Conservation (phyloP, 2,113 vertebrate genomes). For the Psammodynastes pulverulentus region DNA sequence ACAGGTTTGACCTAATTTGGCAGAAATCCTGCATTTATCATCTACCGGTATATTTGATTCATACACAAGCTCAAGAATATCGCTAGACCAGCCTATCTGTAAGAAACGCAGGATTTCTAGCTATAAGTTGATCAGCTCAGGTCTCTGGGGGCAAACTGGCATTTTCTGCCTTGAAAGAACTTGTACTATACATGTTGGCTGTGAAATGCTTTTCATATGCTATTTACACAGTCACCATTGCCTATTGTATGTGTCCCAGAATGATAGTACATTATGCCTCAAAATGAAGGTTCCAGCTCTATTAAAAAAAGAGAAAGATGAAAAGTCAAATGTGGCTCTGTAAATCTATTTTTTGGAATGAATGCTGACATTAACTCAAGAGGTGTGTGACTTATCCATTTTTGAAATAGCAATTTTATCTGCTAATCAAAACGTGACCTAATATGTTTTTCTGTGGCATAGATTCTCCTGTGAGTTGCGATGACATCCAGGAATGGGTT, state of each 20-base stretch:
- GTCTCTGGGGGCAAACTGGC: not conserved
- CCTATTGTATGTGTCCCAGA: not conserved
- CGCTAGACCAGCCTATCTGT: slow-evolving; percentile 36
- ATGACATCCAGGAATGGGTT: too few relatives aligned
- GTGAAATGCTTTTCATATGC: not conserved
- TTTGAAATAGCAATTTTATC: not conserved
- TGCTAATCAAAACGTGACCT: not conserved
- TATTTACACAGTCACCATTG: not conserved
- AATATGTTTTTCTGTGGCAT: not conserved
- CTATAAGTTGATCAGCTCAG: not conserved
- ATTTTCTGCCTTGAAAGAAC: not conserved
- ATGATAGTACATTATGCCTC: not conserved
- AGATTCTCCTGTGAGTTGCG: too few relatives aligned
- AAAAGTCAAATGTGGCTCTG: not conserved
- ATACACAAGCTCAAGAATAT: slow-evolving; percentile 25
- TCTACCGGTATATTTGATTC: slow-evolving; percentile 34
- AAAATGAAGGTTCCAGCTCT: not conserved
- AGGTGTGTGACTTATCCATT: not conserved
- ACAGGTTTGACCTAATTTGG: slow-evolving; percentile 39
- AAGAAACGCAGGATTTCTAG: not conserved
- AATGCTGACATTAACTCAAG: not conserved
- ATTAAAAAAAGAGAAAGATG: not conserved
- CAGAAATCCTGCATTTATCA: slow-evolving; percentile 19
- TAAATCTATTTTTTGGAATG: not conserved
- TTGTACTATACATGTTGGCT: not conserved